Evolutionary conservation across 2,797 vertebrate species (phyloP).

Genomic region (Sebastes steindachneri): DNA sequence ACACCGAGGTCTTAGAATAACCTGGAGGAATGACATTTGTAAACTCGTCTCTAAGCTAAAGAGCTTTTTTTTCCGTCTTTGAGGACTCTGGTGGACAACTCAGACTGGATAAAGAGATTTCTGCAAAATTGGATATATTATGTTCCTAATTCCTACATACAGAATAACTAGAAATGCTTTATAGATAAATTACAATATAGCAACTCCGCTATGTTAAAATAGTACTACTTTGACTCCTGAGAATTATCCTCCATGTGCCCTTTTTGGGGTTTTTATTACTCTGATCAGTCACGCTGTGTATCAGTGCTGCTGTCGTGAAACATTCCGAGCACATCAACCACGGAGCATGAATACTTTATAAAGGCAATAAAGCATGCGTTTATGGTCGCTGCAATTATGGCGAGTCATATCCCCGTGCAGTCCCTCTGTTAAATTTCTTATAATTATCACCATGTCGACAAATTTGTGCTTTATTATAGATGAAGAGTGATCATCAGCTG

Average conservation of each 20-base stretch:
- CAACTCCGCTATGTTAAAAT: constrained; percentile 22
- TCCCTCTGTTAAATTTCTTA: constrained; percentile 61
- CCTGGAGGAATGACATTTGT: not conserved
- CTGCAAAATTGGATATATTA: constrained; percentile 3
- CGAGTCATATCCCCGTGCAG: constrained; percentile 62
- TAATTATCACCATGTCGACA: constrained; percentile 75
- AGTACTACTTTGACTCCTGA: constrained; percentile 18
- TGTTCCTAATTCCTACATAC: not conserved
- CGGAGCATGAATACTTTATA: constrained; percentile 82
- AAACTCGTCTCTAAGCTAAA: not conserved
- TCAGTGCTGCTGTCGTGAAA: constrained; percentile 65
- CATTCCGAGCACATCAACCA: constrained; percentile 71
- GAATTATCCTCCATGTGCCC: constrained; percentile 64
- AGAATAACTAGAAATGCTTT: not conserved
- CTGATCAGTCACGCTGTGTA: constrained; percentile 60
- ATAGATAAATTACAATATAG: not conserved
- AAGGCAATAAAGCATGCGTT: constrained; percentile 80
- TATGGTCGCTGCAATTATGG: constrained; percentile 74
- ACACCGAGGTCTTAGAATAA: constrained; percentile 10
- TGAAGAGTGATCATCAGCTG: constrained; percentile 59
- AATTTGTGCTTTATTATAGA: constrained; percentile 74
- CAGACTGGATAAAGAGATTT: constrained; percentile 3
- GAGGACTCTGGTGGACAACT: not conserved
- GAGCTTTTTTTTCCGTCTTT: not conserved
- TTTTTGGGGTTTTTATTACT: constrained; percentile 72